phyloP scores from a whole-genome alignment of 1,140 invertebrate genomes.

The Drosophila funebris region DNA sequence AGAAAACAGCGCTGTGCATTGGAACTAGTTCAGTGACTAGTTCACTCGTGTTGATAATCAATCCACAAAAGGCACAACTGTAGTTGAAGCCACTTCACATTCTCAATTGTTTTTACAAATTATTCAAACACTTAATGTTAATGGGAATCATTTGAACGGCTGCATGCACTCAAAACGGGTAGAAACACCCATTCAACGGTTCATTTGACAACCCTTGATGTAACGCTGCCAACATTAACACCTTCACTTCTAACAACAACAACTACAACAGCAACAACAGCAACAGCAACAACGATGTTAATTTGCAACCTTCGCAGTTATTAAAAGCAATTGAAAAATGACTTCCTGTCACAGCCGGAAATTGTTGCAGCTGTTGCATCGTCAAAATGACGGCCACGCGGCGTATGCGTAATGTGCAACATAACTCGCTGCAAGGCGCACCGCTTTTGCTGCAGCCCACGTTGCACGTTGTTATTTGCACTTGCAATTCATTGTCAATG shows the following conservation, averaged over 20 bases:
- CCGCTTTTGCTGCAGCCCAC: neutral
- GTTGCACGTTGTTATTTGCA: slow-evolving; percentile 15
- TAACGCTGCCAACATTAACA: neutral
- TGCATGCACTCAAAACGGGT: neutral
- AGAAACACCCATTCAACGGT: slow-evolving; percentile 14
- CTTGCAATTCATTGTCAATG: slow-evolving; percentile 56
- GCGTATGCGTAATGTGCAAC: slow-evolving; percentile 39
- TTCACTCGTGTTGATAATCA: neutral
- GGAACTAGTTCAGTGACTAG: neutral
- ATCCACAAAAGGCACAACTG: neutral
- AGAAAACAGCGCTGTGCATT: too few relatives aligned
- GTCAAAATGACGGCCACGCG: slow-evolving; percentile 34
- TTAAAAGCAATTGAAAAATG: slow-evolving; percentile 30
- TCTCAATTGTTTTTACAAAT: neutral
- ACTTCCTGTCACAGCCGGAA: slow-evolving; percentile 43
- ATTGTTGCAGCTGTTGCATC: slow-evolving; percentile 31
- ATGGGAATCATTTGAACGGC: neutral
- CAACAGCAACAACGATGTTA: neutral
- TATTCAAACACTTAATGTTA: neutral
- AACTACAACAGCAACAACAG: neutral
- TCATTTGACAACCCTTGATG: slow-evolving; percentile 25
- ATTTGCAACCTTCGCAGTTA: slow-evolving; percentile 28
- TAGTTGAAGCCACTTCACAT: neutral
- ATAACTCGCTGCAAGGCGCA: neutral
- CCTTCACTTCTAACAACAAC: slow-evolving; percentile 4